Evolutionary conservation across 2,797 vertebrate species (phyloP).

Genomic region (Coregonus suidteri): DNA sequence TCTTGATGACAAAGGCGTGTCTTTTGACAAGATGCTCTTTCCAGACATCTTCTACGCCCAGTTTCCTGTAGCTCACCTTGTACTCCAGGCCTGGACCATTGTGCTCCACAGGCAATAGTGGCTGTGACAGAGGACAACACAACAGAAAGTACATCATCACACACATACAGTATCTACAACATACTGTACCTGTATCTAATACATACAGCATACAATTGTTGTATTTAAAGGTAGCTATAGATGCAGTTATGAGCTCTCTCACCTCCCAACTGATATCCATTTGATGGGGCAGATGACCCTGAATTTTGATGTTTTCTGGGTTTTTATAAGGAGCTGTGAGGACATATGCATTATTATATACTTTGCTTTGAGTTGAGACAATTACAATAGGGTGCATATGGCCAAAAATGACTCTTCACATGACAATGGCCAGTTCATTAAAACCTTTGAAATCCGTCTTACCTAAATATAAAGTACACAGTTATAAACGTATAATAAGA

Average conservation of each 20-base stretch:
- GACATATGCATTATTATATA: constrained; percentile 14
- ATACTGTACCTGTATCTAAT: constrained; percentile 1
- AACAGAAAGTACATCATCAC: background rate
- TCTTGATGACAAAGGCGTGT: constrained; percentile 79
- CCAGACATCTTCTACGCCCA: constrained; percentile 78
- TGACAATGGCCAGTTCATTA: background rate
- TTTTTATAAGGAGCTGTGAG: constrained; percentile 89
- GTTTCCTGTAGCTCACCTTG: constrained; percentile 87
- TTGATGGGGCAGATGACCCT: constrained; percentile 86
- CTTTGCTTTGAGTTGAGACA: background rate
- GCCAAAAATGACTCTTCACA: background rate
- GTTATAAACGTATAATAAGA: constrained; percentile 35
- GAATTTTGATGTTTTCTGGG: constrained; percentile 85
- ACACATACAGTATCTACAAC: constrained; percentile 11
- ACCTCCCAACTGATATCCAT: constrained; percentile 97
- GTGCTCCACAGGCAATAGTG: constrained; percentile 80
- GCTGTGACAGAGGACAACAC: constrained; percentile 69
- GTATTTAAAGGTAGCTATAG: background rate
- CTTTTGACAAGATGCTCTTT: constrained; percentile 82
- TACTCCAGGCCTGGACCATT: constrained; percentile 93
- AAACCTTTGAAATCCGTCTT: background rate
- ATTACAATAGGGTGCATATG: background rate
- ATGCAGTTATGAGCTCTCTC: constrained; percentile 45
- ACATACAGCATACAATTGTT: background rate
- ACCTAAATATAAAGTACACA: background rate